phyloP scores from a whole-genome alignment of 2,888 invertebrate genomes.

The Nasonia oneida region DNA sequence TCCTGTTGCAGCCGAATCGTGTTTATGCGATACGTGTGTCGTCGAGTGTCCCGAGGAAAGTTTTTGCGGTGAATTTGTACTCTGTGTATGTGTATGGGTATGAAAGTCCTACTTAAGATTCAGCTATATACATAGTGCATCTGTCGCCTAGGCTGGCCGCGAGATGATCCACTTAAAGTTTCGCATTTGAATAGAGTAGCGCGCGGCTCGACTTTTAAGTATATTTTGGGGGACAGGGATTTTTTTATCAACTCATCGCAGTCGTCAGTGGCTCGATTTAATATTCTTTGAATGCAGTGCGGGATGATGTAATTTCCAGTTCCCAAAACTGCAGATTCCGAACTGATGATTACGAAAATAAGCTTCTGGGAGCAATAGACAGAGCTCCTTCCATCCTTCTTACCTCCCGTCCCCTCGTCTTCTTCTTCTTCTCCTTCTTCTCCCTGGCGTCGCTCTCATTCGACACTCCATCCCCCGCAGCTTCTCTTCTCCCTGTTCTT shows the following conservation, averaged over 20 bases:
- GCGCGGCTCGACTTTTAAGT: not conserved
- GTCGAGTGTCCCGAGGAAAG: not conserved
- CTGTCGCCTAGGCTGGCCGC: not conserved
- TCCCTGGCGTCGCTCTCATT: not conserved
- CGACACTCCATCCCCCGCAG: not conserved
- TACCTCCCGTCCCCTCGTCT: not conserved
- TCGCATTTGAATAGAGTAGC: conserved; percentile 34
- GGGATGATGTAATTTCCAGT: not conserved
- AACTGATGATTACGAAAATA: not conserved
- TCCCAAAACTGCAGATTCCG: no score
- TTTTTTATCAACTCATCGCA: not conserved
- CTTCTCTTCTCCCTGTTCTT: not conserved
- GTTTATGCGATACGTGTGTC: not conserved
- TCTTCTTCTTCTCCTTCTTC: not conserved
- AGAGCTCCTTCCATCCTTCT: not conserved
- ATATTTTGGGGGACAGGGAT: conserved; percentile 21
- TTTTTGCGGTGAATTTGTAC: conserved; percentile 17
- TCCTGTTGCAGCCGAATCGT: not conserved
- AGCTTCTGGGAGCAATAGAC: not conserved
- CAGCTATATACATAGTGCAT: not conserved
- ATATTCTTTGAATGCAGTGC: not conserved
- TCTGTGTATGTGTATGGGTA: not conserved
- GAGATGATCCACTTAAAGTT: conserved; percentile 43
- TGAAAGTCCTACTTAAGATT: not conserved
- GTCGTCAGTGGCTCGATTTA: not conserved